These are phyloP conservation scores for Ochropacha duplaris DNA, from an alignment of 2,888 invertebrate genomes.

Conservation along the genomic window DNA sequence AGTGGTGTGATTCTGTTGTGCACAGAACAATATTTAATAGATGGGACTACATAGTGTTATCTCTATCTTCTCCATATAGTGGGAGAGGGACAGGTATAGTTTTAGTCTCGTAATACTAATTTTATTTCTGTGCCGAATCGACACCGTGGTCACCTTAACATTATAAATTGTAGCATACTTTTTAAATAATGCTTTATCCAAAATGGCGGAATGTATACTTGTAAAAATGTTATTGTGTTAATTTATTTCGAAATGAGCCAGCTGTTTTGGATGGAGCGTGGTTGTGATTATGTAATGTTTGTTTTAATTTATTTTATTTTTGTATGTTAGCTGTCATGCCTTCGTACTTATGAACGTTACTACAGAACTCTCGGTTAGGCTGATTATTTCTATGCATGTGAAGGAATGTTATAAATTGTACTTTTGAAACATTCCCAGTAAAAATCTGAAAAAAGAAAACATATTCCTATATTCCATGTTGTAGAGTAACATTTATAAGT, in stretches of 20 bases:
- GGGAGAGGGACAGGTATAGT: no score
- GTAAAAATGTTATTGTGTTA: conserved; percentile 23
- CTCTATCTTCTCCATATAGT: no score
- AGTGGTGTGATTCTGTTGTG: no score
- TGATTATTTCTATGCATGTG: conserved; percentile 29
- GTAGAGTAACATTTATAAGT: neutral
- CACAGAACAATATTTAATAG: no score
- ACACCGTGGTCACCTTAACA: conserved; percentile 30
- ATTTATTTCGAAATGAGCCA: conserved; percentile 31
- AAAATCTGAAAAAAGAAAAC: neutral
- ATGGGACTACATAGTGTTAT: no score
- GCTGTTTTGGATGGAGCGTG: conserved; percentile 43
- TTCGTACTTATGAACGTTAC: conserved; percentile 16
- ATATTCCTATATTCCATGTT: neutral
- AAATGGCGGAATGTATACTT: conserved; percentile 29
- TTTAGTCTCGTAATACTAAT: no score
- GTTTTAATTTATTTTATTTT: conserved; percentile 42
- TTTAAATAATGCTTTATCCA: conserved; percentile 27
- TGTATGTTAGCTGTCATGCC: conserved; percentile 14
- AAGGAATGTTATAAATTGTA: conserved; percentile 31
- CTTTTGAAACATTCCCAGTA: conserved; percentile 9
- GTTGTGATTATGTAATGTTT: conserved; percentile 46
- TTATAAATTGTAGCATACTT: conserved; percentile 10
- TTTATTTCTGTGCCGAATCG: no score
- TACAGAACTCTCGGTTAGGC: neutral